Percentiles rank a stretch among this genome's conserved stretches.
These are phyloP conservation scores for Sebastes baramenuke DNA, from an alignment of 2,797 vertebrate genomes.

Conservation along the genomic window DNA sequence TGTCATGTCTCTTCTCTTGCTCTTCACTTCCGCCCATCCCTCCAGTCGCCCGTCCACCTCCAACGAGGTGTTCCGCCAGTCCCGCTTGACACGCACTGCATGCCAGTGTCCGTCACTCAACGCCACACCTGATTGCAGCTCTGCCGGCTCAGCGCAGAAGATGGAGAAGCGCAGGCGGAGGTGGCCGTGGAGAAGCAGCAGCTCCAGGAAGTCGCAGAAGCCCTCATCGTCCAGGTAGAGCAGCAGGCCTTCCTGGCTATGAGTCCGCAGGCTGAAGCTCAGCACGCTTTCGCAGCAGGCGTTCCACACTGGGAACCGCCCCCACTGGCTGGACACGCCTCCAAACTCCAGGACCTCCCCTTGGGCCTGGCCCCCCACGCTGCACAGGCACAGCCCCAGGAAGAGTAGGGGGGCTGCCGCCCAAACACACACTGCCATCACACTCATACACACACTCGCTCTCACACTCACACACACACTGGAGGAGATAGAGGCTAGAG, in stretches of 20 bases:
- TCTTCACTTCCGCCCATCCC: constrained; percentile 96
- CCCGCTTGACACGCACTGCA: constrained; percentile 88
- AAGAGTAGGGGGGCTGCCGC: constrained; percentile 80
- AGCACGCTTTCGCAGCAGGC: constrained; percentile 98
- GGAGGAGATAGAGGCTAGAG: constrained; percentile 72
- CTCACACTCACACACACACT: constrained; percentile 67
- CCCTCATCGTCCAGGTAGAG: constrained; percentile 98
- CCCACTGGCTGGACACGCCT: constrained; percentile 96
- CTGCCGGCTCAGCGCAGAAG: constrained; percentile 96
- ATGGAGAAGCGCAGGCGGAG: constrained; percentile 97
- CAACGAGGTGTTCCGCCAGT: constrained; percentile 96
- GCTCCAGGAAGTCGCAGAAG: constrained; percentile 98
- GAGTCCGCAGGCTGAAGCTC: constrained; percentile 99
- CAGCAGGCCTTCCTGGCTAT: constrained; percentile 94
- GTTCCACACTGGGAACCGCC: constrained; percentile 98
- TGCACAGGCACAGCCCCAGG: constrained; percentile 81
- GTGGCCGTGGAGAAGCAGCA: constrained; percentile 93
- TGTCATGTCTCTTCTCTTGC: constrained; percentile 97
- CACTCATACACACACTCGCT: constrained; percentile 76
- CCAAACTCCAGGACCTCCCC: constrained; percentile 91
- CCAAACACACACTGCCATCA: constrained; percentile 82
- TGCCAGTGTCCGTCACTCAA: constrained; percentile 96
- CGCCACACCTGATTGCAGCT: constrained; percentile 89
- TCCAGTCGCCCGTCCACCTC: constrained; percentile 92
- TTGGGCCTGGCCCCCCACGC: constrained; percentile 77